These are phyloP conservation scores for Iphiclides podalirius DNA, from an alignment of 2,888 invertebrate genomes.

Conservation along the genomic window DNA sequence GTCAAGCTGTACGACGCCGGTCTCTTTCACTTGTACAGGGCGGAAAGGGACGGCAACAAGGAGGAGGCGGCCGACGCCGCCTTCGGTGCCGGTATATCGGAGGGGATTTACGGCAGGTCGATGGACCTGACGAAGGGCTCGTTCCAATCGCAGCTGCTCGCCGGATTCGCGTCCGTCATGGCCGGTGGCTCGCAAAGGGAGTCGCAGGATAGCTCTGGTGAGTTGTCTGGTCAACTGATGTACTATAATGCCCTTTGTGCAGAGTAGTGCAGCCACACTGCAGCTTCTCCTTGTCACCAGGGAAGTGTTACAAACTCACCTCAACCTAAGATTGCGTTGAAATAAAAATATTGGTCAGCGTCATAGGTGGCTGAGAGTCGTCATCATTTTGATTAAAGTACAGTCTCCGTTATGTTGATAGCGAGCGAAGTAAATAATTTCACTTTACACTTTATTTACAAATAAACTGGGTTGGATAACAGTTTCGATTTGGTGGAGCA, in stretches of 20 bases:
- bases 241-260: neutral
- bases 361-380: too few species aligned
- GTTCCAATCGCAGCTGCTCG: constrained; percentile 67
- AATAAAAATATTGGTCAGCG: too few species aligned
- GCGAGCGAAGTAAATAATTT: too few species aligned
- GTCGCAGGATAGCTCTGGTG: constrained; percentile 59
- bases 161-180: constrained; percentile 69
- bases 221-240: too few species aligned
- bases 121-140: constrained; percentile 68
- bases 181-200: constrained; percentile 64
- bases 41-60: constrained; percentile 54
- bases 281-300: too few species aligned
- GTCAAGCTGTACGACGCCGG: constrained; percentile 63
- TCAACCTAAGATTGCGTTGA: too few species aligned
- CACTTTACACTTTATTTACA: too few species aligned
- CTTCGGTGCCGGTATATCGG: constrained; percentile 53
- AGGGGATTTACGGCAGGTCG: constrained; percentile 64
- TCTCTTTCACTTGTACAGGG: constrained; percentile 64
- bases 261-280: neutral
- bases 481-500: too few species aligned
- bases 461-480: too few species aligned
- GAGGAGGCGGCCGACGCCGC: constrained; percentile 44
- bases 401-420: too few species aligned
- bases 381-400: too few species aligned
- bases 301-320: too few species aligned